These are phyloP conservation scores for Neotragus moschatus DNA, from an alignment of 2,113 vertebrate genomes.

Conservation along the genomic window DNA sequence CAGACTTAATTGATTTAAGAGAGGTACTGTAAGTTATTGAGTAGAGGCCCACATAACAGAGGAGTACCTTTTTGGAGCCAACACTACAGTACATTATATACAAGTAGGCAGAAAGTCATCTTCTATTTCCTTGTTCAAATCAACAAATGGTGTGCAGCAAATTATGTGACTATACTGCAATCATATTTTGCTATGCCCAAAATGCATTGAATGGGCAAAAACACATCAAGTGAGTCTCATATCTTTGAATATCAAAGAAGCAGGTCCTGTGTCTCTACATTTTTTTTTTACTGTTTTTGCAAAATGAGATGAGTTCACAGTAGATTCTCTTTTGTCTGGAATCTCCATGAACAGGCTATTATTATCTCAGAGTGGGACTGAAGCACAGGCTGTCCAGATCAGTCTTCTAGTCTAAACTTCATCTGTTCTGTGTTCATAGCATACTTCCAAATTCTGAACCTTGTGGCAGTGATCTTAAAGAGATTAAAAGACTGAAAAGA, in stretches of 20 bases:
- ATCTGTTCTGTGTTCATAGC: background rate
- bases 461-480: background rate
- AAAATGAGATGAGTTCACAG: background rate
- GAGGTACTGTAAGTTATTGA: background rate
- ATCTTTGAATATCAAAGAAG: background rate
- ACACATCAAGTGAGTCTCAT: background rate
- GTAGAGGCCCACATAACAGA: background rate
- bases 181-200: background rate
- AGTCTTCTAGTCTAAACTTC: background rate
- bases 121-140: background rate
- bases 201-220: background rate
- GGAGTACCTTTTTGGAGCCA: background rate
- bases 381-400: background rate
- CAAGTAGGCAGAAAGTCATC: background rate
- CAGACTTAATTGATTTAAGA: background rate
- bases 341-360: background rate
- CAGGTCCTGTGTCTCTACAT: background rate
- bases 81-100: fast-evolving
- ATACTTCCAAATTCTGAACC: background rate
- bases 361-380: background rate
- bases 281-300: background rate
- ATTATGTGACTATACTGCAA: background rate
- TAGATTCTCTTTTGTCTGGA: background rate
- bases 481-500: background rate
- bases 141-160: background rate